These are phyloP conservation scores for Triplophysa rosa DNA, from an alignment of 2,113 vertebrate species.

Conservation along the genomic window DNA sequence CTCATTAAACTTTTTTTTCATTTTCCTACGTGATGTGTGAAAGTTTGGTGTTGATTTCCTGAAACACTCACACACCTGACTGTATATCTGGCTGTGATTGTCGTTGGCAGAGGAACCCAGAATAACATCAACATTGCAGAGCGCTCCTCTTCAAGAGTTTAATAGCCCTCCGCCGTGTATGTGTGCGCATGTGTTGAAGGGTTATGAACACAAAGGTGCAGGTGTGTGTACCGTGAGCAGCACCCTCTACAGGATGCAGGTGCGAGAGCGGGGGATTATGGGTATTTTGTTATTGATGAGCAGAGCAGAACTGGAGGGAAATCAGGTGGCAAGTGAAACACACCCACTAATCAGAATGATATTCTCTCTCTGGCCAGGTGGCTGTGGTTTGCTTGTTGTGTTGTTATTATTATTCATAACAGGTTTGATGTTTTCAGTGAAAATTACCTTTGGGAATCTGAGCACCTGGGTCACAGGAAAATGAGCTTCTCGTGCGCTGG, in stretches of 20 bases:
- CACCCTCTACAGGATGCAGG: constrained; percentile 66
- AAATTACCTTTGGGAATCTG: constrained; percentile 47
- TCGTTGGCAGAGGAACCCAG: constrained; percentile 13
- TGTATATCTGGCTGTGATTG: constrained; percentile 17
- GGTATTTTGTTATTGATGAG: constrained; percentile 42
- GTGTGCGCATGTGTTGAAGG: constrained; percentile 56
- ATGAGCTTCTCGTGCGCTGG: constrained; percentile 26
- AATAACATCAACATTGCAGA: constrained; percentile 3
- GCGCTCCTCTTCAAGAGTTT: constrained; percentile 16
- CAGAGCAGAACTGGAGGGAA: constrained; percentile 29
- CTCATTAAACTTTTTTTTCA: too few species aligned
- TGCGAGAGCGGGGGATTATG: constrained; percentile 46
- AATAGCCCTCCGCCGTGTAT: constrained; percentile 15
- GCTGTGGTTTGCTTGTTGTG: constrained; percentile 67
- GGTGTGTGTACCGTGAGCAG: constrained; percentile 67
- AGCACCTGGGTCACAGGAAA: constrained; percentile 56
- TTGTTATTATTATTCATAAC: constrained; percentile 63
- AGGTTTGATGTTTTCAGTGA: constrained; percentile 51
- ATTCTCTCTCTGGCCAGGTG: constrained; percentile 77
- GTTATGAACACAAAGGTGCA: constrained; percentile 58
- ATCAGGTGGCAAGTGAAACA: constrained; percentile 42
- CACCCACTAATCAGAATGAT: constrained; percentile 49
- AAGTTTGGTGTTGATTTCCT: constrained; percentile 14
- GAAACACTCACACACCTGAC: constrained; percentile 27
- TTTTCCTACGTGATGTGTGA: too few species aligned